Evolutionary conservation across 2,113 vertebrate species (phyloP).

Genomic region (Mirza zaza): DNA sequence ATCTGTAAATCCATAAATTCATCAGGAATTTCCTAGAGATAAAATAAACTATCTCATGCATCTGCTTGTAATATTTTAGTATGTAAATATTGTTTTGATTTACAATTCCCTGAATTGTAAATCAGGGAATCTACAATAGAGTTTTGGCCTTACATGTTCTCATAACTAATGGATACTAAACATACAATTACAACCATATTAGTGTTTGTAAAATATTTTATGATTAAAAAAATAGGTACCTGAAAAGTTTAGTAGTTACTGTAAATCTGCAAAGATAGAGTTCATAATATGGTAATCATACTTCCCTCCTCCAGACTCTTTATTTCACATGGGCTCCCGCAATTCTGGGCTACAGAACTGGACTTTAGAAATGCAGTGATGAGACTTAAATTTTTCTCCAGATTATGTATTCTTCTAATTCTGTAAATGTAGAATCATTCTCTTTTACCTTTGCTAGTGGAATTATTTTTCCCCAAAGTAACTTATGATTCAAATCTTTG

Average conservation of each 20-base stretch:
- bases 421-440: background rate
- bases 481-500: slow-evolving; percentile 28
- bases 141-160: background rate
- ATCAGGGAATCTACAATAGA: background rate
- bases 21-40: background rate
- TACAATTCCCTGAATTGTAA: background rate
- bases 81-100: background rate
- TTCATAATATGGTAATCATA: background rate
- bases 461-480: background rate
- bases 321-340: background rate
- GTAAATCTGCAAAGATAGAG: background rate
- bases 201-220: background rate
- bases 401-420: background rate
- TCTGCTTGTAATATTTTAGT: background rate
- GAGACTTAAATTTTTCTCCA: background rate
- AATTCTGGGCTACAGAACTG: background rate
- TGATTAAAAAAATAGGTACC: background rate
- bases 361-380: background rate
- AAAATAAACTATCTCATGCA: background rate
- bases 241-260: background rate
- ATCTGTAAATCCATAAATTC: background rate
- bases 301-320: background rate
- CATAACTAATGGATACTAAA: background rate
- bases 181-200: background rate
- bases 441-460: background rate